Evolutionary conservation across 1,140 invertebrate species (phyloP), one percentile per base, ranked within the genome.

Genomic region (Drosophila pseudoananassae): DNA sequence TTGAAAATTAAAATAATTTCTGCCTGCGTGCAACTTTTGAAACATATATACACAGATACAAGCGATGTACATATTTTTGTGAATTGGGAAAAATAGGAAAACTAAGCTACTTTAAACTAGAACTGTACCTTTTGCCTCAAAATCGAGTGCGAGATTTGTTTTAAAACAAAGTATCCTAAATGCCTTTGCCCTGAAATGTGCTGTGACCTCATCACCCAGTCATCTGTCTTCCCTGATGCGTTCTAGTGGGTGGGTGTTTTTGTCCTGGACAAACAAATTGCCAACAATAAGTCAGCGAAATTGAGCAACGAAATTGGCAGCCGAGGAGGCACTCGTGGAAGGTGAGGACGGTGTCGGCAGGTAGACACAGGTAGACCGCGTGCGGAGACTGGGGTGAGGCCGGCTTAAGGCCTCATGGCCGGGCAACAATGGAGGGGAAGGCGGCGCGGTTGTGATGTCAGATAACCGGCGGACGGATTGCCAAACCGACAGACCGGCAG

Each of bases 1-100:
- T 76, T 76, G 73, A 76, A 76, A 76, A 76, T 76, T 76, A 76
- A 76, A 76, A 76, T 76, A 76, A 76, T 68, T 76, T 76, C 50
- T 76, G 73, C 61, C 43, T 54, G 40, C 40, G 61, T 20, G 31
- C 14, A 23, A 31, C 59, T 53, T 57, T 66, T 50, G 60, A 53
- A 51, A 53, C 59, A 45, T 31, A 73, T 49, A 60, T 36, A 50
- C 43, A 46, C 17, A 31, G 55, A 31, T 31, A 61, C 57, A 33
- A 15, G 15, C 57, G 25, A 65, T 49, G 8, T 9, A 31, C 31
- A 8, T 9, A 9, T 31, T 9, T 31, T 9, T 31, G 31, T 3
- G 38, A 40, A 40, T 4, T 40, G 4, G 3, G 4, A 14, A 40
- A 40, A 40, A 40, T 40, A 40, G 38, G 3, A 1, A 29, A 31